Evolutionary conservation across 2,797 vertebrate species (phyloP), one percentile per base, ranked within the genome.

Genomic region (Hirundo rustica): DNA sequence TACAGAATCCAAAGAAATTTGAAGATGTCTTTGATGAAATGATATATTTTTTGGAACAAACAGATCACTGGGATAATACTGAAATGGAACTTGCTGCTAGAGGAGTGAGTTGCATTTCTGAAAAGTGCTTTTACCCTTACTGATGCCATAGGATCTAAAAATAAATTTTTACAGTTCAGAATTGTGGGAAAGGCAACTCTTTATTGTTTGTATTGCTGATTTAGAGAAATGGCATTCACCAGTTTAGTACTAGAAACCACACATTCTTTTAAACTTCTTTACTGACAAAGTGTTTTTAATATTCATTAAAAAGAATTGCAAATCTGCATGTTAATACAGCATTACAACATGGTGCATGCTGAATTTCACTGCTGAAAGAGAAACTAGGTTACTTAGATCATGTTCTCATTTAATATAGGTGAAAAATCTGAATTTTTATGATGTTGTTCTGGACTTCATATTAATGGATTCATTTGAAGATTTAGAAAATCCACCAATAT

Each of bases 381-480:
- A 92, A 85, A 81, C 26, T 86, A 61, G 70, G 32, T 97, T 72
- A 94, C 87, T 95, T 82, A 78, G 58, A 53, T 92, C 38, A 7
- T 92, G 45, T 79, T 97, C 68, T 95, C 57, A 71, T 96, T 96
- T 96, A 87, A 89, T 95, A 27, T 73, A 99, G 99, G 99, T 99
- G 66, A 99, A 98, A 96, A 98, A 99, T 96, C 88, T 99, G 61
- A 99, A 99, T 97, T 99, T 99, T 97, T 99, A 99, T 78, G 99
- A 99, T 93, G 98, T 99, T 20, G 99, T 99, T 93, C 98, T 99
- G 97, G 99, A 99, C 97, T 99, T 99, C 86, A 99, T 99, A 97
- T 97, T 99, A 75, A 99, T 99, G 98, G 99, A 99, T 96, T 99
- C 99, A 3, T 99, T 99, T 91, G 99, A 99, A 98, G 99, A 99